Percentiles rank a stretch among this genome's conserved stretches.
These are phyloP conservation scores for Lophius americanus DNA, from an alignment of 2,797 vertebrate genomes.

Conservation along the genomic window DNA sequence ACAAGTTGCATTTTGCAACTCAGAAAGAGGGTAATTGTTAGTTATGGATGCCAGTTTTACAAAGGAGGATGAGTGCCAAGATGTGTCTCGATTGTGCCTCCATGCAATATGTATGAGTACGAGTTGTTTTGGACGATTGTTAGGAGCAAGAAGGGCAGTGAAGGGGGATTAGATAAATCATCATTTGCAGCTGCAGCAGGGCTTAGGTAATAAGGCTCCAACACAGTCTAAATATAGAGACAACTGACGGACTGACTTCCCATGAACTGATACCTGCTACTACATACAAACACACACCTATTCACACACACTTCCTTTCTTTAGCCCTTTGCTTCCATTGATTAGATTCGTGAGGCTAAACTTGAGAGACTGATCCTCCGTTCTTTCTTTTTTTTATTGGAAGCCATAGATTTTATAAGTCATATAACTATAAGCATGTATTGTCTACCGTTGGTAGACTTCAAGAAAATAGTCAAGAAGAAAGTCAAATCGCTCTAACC, in stretches of 20 bases:
- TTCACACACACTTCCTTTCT: constrained; percentile 14
- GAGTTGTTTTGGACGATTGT: constrained; percentile 33
- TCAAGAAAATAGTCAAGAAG: neutral
- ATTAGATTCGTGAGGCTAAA: neutral
- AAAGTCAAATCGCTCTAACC: constrained; percentile 1
- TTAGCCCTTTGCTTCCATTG: constrained; percentile 14
- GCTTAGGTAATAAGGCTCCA: constrained; percentile 76
- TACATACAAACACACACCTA: constrained; percentile 31
- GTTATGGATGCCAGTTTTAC: constrained; percentile 49
- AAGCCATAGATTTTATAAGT: constrained; percentile 1
- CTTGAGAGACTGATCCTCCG: neutral
- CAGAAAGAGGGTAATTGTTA: constrained; percentile 38
- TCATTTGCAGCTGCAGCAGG: constrained; percentile 76
- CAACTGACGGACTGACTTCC: constrained; percentile 68
- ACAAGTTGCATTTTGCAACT: constrained; percentile 43
- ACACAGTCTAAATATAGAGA: constrained; percentile 79
- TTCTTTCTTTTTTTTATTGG: neutral
- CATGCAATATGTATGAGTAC: constrained; percentile 25
- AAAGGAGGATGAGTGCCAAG: constrained; percentile 38
- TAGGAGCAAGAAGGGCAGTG: constrained; percentile 57
- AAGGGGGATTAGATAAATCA: constrained; percentile 76
- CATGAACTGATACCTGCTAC: constrained; percentile 64
- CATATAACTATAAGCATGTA: neutral
- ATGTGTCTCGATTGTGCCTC: constrained; percentile 52
- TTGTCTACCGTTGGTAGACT: constrained; percentile 12